Percentiles rank a stretch among this genome's conserved stretches.
Evolutionary conservation across 2,797 vertebrate species (phyloP).

Genomic region (Otus scops): DNA sequence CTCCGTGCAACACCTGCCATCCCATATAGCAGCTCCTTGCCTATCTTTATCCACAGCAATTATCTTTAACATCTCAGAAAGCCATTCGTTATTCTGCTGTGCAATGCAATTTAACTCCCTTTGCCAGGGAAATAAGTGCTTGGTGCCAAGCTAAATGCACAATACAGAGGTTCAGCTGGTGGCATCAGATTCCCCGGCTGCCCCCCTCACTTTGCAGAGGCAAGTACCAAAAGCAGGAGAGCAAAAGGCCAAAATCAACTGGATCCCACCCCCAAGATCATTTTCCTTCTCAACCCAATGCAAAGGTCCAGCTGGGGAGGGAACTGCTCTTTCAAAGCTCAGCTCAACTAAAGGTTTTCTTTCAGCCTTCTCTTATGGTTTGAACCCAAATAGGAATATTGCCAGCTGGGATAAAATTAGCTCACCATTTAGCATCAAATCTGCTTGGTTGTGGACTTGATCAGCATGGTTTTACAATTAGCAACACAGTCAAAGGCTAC

Average conservation of each 20-base stretch:
- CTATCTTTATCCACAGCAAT: fast-evolving
- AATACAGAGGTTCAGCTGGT: neutral
- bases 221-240: neutral
- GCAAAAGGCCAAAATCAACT: neutral
- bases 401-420: neutral
- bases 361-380: neutral
- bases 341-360: neutral
- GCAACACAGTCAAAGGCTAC: neutral
- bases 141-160: neutral
- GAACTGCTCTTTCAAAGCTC: neutral
- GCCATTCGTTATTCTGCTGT: neutral
- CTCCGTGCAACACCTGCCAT: fast-evolving
- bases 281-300: neutral
- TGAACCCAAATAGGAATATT: neutral
- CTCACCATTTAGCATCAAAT: neutral
- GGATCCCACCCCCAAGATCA: neutral
- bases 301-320: neutral
- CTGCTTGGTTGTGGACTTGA: neutral
- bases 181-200: neutral
- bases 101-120: neutral
- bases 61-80: neutral
- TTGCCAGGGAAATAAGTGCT: neutral
- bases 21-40: neutral
- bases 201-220: neutral
- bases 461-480: fast-evolving